Conservation (phyloP, 2,888 invertebrate genomes). For the Hemicrepidius hirtus region DNA sequence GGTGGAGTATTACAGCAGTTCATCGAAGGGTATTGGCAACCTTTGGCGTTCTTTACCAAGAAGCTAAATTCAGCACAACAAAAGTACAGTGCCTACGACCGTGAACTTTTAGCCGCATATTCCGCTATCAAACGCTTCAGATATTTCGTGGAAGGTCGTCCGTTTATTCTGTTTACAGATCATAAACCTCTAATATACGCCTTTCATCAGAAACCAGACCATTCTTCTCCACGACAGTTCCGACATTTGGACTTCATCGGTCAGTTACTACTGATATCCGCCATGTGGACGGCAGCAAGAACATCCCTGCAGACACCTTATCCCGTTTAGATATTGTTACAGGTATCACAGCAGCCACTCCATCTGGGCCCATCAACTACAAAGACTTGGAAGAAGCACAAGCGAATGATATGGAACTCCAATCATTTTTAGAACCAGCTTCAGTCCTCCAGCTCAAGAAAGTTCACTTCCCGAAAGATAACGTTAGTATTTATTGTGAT, state of each 20-base stretch:
- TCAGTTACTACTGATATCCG: too few relatives aligned
- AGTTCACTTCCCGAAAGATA: neutral
- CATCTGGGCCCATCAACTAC: neutral
- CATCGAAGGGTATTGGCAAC: neutral
- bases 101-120: too few relatives aligned
- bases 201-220: slow-evolving; percentile 61
- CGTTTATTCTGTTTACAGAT: slow-evolving; percentile 19
- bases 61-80: too few relatives aligned
- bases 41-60: neutral
- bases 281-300: neutral
- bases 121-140: too few relatives aligned
- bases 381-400: too few relatives aligned
- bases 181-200: slow-evolving; percentile 59
- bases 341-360: neutral
- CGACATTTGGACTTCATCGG: slow-evolving; percentile 40
- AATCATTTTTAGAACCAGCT: too few relatives aligned
- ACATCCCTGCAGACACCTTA: neutral
- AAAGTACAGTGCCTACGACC: too few relatives aligned
- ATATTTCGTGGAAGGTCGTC: slow-evolving; percentile 6
- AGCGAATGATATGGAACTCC: too few relatives aligned
- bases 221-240: slow-evolving; percentile 46
- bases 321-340: neutral
- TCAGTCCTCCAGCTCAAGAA: too few relatives aligned
- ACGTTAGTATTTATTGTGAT: neutral
- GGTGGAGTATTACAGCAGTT: neutral